Evolutionary conservation across 2,888 invertebrate genomes (phyloP), one percentile per base, ranked within the genome.

Genomic region (Polia nebulosa): DNA sequence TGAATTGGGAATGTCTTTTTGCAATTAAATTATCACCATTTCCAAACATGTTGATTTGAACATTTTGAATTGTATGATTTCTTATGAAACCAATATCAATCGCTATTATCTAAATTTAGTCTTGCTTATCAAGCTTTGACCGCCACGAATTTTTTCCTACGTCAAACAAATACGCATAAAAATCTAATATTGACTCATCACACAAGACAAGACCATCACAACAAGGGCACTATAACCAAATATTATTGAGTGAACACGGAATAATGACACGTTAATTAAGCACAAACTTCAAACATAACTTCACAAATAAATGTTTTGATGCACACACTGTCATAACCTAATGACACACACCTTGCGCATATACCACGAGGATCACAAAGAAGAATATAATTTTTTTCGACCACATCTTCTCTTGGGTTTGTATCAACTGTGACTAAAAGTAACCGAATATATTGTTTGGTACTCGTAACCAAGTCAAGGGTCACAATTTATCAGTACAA

Each of bases 141-240:
- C 39, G 39, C 25, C 45, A 53, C n/a, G 8, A 65, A 52, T 11
- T 47, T 25, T 17, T 45, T 29, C 27, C 57, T 36, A 60, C 59
- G 49, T 67, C 44, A 69, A 58, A 53, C 25, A 45, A 58, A 68
- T 45, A 60, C 57, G 58, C 53, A 69, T 29, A 22, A 47, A 55
- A 27, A 32, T 45, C n/a, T 44, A 45, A 70, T 76, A 81, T 77
- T 76, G 61, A 70, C 70, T 58, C 29, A 39, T 58, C 39, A 80
- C 52, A 68, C 58, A 76, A 47, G 29, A 66, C 52, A 57, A 56
- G 64, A 56, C 34, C 57, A 53, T 49, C 45, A 56, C 49, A 76
- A 60, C 76, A 76, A 77, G 81, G 77, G 81, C 70, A 56, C 44
- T 52, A 25, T 13, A 73, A 72, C 62, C 64, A 80, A 76, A 80